Conservation (phyloP, 2,113 vertebrate species). For the Capreolus pygargus region DNA sequence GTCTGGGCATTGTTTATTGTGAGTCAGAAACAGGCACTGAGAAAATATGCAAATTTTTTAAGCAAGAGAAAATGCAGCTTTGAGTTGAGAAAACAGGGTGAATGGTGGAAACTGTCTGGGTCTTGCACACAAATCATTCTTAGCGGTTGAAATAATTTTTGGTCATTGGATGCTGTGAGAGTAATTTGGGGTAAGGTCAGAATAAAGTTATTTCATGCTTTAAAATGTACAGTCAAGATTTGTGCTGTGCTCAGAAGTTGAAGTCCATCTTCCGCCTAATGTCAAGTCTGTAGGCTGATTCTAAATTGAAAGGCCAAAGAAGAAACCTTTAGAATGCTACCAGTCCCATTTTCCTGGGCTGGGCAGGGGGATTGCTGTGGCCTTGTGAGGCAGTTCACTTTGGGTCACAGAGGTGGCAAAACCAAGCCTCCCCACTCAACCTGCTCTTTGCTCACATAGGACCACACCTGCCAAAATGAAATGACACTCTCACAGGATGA, state of each 20-base stretch:
- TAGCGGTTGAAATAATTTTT: slow-evolving; percentile 22
- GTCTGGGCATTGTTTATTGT: slow-evolving; percentile 86
- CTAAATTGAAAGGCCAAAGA: background rate
- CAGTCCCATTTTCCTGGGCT: background rate
- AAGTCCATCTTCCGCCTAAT: background rate
- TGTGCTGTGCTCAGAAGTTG: background rate
- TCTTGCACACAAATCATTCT: slow-evolving; percentile 35
- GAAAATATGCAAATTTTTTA: slow-evolving; percentile 84
- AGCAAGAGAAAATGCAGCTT: slow-evolving; percentile 77
- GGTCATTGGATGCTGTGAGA: background rate
- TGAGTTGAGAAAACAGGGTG: slow-evolving; percentile 72
- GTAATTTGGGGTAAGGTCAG: slow-evolving; percentile 6
- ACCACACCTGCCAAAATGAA: background rate
- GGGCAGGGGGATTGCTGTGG: background rate
- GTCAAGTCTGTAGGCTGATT: background rate
- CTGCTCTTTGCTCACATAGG: background rate
- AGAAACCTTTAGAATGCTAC: background rate
- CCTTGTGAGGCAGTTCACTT: background rate
- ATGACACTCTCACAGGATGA: background rate
- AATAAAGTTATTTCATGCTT: slow-evolving; percentile 25
- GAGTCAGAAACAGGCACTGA: slow-evolving; percentile 83
- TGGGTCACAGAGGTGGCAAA: background rate
- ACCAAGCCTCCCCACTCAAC: background rate
- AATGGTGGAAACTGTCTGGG: slow-evolving; percentile 60
- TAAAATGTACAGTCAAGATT: background rate